Evolutionary conservation across 1,140 invertebrate species (phyloP), one percentile per base, ranked within the genome.

Genomic region (Danaus melanippus): DNA sequence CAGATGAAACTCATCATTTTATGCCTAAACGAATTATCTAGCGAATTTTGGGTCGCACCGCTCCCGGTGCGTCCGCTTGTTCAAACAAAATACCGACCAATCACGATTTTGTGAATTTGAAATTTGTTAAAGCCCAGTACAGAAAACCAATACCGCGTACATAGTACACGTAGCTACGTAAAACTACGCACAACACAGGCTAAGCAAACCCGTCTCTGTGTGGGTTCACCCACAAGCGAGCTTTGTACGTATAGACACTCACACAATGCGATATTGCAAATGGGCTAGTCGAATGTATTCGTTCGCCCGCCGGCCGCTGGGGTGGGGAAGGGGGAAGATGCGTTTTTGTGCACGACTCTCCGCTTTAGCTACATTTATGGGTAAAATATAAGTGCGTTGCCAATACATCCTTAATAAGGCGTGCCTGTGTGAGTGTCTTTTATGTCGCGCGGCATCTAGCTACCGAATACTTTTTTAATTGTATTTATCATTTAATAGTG

Each of bases 61-160:
- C 63, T 64, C 64, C 66, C 62, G 61, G 66, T 79, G 73, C 73
- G 76, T 79, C 58, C 71, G 75, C 69, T 78, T 83, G 76, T 78
- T 71, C 80, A 84, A 85, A 86, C 82, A 84, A 81, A 86, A 86
- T 79, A 76, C 77, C 70, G 69, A 79, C 82, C 83, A 86, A 86
- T 86, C 80, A 83, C 78, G 78, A 86, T 84, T 86, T 86, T 84
- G 80, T 86, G 83, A 86, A 84, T 84, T 84, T 84, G 76, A 84
- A 86, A 84, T 86, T 86, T 82, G 82, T 83, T 85, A 78, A 86
- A 86, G 74, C 78, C 71, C 73, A 75, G 69, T 85, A 84, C 79
- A 83, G 79, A 83, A 86, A 86, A 83, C 80, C 80, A 82, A 82
- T 84, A 84, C 76, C 65, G 71, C 69, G 72, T 76, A 68, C 66